A percentile compares a stretch with the other conserved stretches of the same genome.
phyloP scores from a whole-genome alignment of 2,113 vertebrate genomes.

The Edolisoma coerulescens region DNA sequence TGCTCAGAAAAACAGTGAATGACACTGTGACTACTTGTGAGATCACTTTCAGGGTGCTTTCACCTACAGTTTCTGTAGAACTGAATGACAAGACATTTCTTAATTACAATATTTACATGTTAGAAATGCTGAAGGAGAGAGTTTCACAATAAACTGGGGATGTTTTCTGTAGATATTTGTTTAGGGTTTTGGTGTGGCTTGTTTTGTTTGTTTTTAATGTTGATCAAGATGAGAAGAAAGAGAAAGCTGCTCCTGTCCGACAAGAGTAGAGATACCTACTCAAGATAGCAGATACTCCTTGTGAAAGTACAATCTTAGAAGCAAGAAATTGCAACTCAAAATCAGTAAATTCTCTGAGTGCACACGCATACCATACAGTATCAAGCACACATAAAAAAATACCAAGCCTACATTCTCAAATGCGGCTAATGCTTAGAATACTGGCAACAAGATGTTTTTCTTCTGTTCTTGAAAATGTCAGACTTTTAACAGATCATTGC shows the following conservation, averaged over 20 bases:
- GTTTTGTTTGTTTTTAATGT: background rate
- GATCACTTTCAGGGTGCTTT: background rate
- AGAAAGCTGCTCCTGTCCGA: background rate
- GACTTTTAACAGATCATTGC: background rate
- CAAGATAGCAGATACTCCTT: background rate
- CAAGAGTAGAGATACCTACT: background rate
- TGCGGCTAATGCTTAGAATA: background rate
- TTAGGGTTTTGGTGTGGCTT: background rate
- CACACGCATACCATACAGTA: background rate
- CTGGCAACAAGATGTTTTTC: background rate
- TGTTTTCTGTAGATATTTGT: background rate
- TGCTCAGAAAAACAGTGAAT: background rate
- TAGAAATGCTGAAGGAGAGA: constrained; percentile 4
- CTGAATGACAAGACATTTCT: background rate
- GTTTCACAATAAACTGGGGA: background rate
- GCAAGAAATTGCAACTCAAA: background rate
- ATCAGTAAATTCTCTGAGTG: background rate
- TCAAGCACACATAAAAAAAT: background rate
- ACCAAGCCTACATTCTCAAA: background rate
- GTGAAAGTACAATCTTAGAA: background rate
- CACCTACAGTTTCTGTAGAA: background rate
- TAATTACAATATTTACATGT: background rate
- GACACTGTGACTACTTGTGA: background rate
- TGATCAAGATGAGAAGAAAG: constrained; percentile 22
- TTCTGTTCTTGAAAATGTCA: background rate